Base-by-base conservation (phyloP, 2,797 vertebrate species). In the Numenius phaeopus region DNA sequence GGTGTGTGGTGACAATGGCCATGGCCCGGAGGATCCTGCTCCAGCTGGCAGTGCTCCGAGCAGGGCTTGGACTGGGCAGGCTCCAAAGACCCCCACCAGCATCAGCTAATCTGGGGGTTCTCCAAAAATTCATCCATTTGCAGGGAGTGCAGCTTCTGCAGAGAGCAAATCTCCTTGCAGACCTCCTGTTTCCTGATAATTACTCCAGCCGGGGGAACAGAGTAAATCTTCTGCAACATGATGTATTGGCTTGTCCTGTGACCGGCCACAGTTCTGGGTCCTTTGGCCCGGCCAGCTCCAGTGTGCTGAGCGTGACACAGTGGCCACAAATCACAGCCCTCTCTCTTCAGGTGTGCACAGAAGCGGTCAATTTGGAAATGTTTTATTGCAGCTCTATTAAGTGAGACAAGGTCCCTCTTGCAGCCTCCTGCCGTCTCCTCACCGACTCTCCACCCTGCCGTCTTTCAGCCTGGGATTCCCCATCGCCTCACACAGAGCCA, bases 311-410 rank as follows among this genome's bases (percentile, higher is more conserved):
- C 0, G 0, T 81, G 66, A 62, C 81, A 42, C 44, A 9, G 37
- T 1, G 2, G 70, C 87, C 52, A 62, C 24, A 55, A 64, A 59
- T 88, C 83, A 40, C 42, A 49, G 57, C 49, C n/a, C 52, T 67
- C 34, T 23, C 78, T 42, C 49, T 65, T 24, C n/a, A 62, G 52
- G 49, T 0, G 0, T 7, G 40, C 54, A 20, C 34, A 54, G 42
- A 42, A 32, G 14, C 23, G 2, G 46, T 26, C n/a, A 22, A 23
- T 82, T 57, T 57, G 40, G 58, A 54, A 15, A 39, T 39, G 29
- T 50, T 90, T 87, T 54, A 32, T 65, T 18, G 39, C 59, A 32
- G 34, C 29, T 66, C 50, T 80, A 7, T 46, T 52, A 65, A 93
- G 65, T 20, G 59, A 15, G 7, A 42, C 24, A 82, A 4, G 0